Evolutionary conservation across 2,888 invertebrate species (phyloP).

Genomic region (Scaptomyza reducta): DNA sequence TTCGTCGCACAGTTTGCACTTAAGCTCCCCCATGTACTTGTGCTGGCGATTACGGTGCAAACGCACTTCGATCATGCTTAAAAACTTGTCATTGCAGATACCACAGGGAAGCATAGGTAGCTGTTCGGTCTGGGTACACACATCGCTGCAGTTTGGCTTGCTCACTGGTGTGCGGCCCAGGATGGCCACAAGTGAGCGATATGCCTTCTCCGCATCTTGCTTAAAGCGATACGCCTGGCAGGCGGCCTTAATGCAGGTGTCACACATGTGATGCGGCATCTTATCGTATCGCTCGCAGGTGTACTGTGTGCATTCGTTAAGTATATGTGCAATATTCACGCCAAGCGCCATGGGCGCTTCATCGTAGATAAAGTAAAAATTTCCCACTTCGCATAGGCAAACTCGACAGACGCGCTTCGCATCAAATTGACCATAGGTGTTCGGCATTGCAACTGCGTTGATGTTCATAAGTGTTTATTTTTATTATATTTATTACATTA

Average conservation of each 20-base stretch:
- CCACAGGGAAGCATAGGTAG: conserved; percentile 79
- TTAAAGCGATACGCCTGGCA: conserved; percentile 82
- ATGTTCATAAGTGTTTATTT: background rate
- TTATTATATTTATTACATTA: conserved; percentile 8
- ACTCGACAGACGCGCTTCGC: conserved; percentile 81
- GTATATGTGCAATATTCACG: conserved; percentile 75
- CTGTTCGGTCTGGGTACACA: conserved; percentile 81
- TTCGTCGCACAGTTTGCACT: conserved; percentile 84
- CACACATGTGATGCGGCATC: conserved; percentile 83
- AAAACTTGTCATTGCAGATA: conserved; percentile 80
- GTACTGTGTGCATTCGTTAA: conserved; percentile 80
- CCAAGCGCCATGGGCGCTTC: conserved; percentile 68
- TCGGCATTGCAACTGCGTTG: conserved; percentile 32
- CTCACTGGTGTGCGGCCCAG: conserved; percentile 56
- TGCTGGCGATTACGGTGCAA: conserved; percentile 71
- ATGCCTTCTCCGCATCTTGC: conserved; percentile 81
- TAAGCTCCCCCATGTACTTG: conserved; percentile 51
- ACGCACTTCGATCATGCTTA: conserved; percentile 69
- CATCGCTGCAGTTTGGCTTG: conserved; percentile 40
- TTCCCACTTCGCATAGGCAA: conserved; percentile 74
- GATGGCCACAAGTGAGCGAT: conserved; percentile 75
- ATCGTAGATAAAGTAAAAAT: conserved; percentile 77
- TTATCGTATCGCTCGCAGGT: conserved; percentile 83
- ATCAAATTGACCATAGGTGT: conserved; percentile 53
- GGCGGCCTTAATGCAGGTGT: conserved; percentile 76